phyloP scores from a whole-genome alignment of 2,888 invertebrate species.

The Sthenelais limicola region DNA sequence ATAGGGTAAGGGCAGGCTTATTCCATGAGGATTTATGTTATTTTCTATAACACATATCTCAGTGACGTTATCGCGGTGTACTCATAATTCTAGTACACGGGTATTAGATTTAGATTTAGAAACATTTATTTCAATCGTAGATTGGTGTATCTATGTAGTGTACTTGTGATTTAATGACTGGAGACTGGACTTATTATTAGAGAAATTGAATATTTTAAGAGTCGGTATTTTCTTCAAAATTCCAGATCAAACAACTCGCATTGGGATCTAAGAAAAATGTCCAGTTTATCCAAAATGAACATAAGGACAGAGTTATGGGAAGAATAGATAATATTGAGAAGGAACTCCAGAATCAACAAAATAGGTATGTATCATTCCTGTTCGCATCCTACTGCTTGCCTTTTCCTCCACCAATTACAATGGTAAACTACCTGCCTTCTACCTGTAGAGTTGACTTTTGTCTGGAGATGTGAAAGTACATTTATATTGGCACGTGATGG shows the following conservation, averaged over 20 bases:
- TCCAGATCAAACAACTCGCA: conserved; percentile 46
- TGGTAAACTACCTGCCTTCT: neutral
- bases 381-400: neutral
- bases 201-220: no score
- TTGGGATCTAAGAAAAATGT: conserved; percentile 49
- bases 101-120: no score
- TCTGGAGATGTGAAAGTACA: no score
- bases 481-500: no score
- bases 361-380: conserved; percentile 43
- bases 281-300: conserved; percentile 53
- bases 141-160: no score
- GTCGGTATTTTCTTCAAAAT: neutral
- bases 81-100: no score
- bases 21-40: no score
- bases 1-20: conserved; percentile 47
- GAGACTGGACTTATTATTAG: no score
- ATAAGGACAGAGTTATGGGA: conserved; percentile 48
- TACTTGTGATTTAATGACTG: no score
- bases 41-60: no score
- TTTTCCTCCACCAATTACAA: neutral
- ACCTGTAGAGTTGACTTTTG: neutral
- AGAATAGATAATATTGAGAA: conserved; percentile 46
- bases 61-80: no score
- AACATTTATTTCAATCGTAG: no score
- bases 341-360: conserved; percentile 47